A percentile compares a stretch with the other conserved stretches of the same genome.
These are phyloP conservation scores for Actinernus sp. DNA, from an alignment of 92 coral and sea anemone genomes.

Conservation along the genomic window DNA sequence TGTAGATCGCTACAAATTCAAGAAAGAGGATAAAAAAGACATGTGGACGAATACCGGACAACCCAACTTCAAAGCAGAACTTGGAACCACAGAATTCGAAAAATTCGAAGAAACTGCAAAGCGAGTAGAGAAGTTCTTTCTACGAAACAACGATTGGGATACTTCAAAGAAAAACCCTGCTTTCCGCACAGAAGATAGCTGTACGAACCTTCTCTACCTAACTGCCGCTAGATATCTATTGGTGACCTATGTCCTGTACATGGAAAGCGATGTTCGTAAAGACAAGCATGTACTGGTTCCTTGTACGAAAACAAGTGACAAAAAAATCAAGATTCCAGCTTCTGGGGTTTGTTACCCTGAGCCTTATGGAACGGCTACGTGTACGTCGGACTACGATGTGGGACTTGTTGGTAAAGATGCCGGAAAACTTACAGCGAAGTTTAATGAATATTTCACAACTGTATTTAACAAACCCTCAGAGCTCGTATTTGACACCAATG, in stretches of 20 bases:
- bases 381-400: conserved; percentile 83
- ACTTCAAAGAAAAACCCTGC: conserved; percentile 27
- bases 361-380: conserved; percentile 70
- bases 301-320: conserved; percentile 15
- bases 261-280: conserved; percentile 9
- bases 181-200: conserved; percentile 26
- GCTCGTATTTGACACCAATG: conserved; percentile 78
- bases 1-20: conserved; percentile 56
- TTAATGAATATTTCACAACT: conserved; percentile 61
- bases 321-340: conserved; percentile 28
- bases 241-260: conserved; percentile 55
- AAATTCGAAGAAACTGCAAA: conserved; percentile 17
- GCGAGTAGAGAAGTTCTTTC: conserved; percentile 42
- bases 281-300: no score
- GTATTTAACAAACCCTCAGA: conserved; percentile 73
- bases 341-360: conserved; percentile 42
- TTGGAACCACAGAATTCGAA: conserved; percentile 29
- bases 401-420: conserved; percentile 75
- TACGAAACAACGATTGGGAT: conserved; percentile 59
- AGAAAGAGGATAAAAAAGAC: conserved; percentile 16
- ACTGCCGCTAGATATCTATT: conserved; percentile 76
- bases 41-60: conserved; percentile 41
- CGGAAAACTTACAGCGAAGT: conserved; percentile 57
- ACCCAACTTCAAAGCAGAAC: conserved; percentile 33
- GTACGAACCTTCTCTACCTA: conserved; percentile 58